Conservation (phyloP, 2,888 invertebrate species). For the Cryptus armator region DNA sequence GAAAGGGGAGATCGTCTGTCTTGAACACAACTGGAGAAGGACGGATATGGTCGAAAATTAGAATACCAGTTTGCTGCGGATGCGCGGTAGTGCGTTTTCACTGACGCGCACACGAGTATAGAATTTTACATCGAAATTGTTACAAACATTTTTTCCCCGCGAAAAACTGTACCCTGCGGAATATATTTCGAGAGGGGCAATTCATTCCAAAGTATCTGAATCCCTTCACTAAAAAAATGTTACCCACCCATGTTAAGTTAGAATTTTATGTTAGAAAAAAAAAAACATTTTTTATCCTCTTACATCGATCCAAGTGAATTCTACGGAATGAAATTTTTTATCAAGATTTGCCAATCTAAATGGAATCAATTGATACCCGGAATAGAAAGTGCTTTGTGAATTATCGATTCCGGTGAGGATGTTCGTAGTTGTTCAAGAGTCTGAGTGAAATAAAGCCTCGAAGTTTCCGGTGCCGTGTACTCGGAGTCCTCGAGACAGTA, state of each 20-base stretch:
- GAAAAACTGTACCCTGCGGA: too few species aligned
- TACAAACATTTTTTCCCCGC: too few species aligned
- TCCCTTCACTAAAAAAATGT: too few species aligned
- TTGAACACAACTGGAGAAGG: slow-evolving; percentile 27
- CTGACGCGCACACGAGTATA: neutral
- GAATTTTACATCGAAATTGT: too few species aligned
- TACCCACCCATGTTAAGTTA: too few species aligned
- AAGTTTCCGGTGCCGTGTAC: slow-evolving; percentile 7
- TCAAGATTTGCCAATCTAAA: neutral
- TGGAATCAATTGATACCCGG: neutral
- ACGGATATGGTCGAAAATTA: slow-evolving; percentile 31
- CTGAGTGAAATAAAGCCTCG: slow-evolving; percentile 31
- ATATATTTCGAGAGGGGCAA: too few species aligned
- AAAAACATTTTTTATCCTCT: too few species aligned
- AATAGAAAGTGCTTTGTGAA: neutral
- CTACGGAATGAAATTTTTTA: too few species aligned
- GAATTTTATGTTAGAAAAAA: too few species aligned
- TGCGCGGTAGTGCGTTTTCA: slow-evolving; percentile 37
- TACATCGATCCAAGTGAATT: too few species aligned
- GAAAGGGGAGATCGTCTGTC: slow-evolving; percentile 10
- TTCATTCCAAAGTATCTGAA: too few species aligned
- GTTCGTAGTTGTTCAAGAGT: neutral
- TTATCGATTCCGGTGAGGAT: slow-evolving; percentile 3
- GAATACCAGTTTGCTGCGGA: slow-evolving; percentile 31
- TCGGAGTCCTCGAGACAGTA: neutral